These are phyloP conservation scores for Nothobranchius furzeri DNA, from an alignment of 2,113 vertebrate species.

Conservation along the genomic window DNA sequence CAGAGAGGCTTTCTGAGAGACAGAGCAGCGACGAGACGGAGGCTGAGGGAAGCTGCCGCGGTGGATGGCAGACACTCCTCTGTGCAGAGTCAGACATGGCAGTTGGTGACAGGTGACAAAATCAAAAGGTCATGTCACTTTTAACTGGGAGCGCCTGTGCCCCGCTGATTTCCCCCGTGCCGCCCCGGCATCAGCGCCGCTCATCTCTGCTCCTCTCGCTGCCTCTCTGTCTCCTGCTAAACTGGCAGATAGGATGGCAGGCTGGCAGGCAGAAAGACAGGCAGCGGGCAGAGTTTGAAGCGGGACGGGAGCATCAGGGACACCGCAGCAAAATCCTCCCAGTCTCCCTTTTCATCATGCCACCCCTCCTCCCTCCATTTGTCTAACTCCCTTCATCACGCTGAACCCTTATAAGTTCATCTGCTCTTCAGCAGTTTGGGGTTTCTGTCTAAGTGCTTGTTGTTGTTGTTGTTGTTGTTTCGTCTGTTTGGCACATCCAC, in stretches of 20 bases:
- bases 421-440: conserved; percentile 70
- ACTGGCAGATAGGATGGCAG: conserved; percentile 74
- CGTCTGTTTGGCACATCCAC: conserved; percentile 58
- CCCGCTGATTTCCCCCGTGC: conserved; percentile 95
- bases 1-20: conserved; percentile 60
- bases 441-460: conserved; percentile 64
- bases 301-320: conserved; percentile 74
- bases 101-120: conserved; percentile 94
- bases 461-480: conserved; percentile 53
- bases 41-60: conserved; percentile 60
- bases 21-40: conserved; percentile 55
- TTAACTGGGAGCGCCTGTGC: conserved; percentile 94
- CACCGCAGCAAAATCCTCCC: conserved; percentile 65
- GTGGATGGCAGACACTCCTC: conserved; percentile 76
- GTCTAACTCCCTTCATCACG: conserved; percentile 69
- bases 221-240: conserved; percentile 68
- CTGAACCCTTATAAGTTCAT: conserved; percentile 80
- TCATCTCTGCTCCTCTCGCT: conserved; percentile 65
- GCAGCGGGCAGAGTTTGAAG: conserved; percentile 75
- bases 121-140: conserved; percentile 98
- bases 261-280: conserved; percentile 73
- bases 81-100: conserved; percentile 78
- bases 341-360: conserved; percentile 71
- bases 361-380: conserved; percentile 57
- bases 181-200: conserved; percentile 67